Percentiles rank a stretch among this genome's conserved stretches.
phyloP scores from a whole-genome alignment of 2,113 vertebrate species.

The Glaucidium brasilianum region DNA sequence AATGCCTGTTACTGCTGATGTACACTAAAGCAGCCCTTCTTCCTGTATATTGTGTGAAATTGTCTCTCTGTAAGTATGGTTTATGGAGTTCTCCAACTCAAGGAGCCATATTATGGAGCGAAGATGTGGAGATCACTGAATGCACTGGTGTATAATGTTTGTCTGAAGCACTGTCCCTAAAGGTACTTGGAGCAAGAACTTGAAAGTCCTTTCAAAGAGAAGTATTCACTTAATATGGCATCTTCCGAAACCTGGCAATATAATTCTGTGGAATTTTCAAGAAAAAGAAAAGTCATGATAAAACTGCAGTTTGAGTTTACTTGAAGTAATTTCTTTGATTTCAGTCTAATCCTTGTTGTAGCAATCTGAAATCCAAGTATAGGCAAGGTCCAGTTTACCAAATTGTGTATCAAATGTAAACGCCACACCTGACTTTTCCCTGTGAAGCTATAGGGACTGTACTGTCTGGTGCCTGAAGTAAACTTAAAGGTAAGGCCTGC shows the following conservation, averaged over 20 bases:
- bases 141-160: fast-evolving
- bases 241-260: neutral
- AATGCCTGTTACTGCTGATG: neutral
- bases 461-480: neutral
- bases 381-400: neutral
- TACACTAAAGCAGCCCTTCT: neutral
- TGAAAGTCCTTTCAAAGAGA: neutral
- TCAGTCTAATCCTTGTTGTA: neutral
- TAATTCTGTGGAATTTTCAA: neutral
- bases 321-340: neutral
- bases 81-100: neutral
- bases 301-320: neutral
- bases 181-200: neutral
- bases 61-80: neutral
- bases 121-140: neutral
- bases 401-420: neutral
- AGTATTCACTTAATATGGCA: neutral
- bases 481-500: neutral
- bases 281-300: neutral
- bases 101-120: neutral
- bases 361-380: neutral
- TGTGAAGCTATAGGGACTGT: neutral
- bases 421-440: neutral
- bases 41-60: neutral
- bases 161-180: neutral